A percentile compares a stretch with the other conserved stretches of the same genome.
These are phyloP conservation scores for Rhopalosiphum nymphaeae DNA, from an alignment of 2,888 invertebrate genomes.

Conservation along the genomic window DNA sequence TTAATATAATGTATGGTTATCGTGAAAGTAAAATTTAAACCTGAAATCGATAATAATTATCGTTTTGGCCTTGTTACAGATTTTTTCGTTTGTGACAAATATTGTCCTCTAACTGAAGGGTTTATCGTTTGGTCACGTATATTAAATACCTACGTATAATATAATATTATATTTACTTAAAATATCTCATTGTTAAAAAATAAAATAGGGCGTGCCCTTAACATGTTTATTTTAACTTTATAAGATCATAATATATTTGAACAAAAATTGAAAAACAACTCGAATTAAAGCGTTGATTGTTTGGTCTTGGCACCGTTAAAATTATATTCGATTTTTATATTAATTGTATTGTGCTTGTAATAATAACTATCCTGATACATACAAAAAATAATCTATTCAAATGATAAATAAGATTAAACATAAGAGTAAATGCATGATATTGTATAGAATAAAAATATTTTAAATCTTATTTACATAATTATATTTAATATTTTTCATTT, in stretches of 20 bases:
- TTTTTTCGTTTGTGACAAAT: conserved; percentile 57
- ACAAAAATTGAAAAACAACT: conserved; percentile 13
- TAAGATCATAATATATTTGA: background rate
- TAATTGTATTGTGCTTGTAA: conserved; percentile 19
- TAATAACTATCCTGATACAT: background rate
- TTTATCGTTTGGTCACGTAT: conserved; percentile 60
- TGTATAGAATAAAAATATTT: background rate
- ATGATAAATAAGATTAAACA: background rate
- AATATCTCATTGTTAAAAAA: conserved; percentile 50
- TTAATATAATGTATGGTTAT: background rate
- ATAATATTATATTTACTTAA: conserved; percentile 10
- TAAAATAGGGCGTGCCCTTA: conserved; percentile 53
- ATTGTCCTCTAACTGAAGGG: conserved; percentile 61
- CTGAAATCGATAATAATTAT: conserved; percentile 59
- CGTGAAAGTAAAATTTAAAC: conserved; percentile 63
- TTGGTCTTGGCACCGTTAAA: conserved; percentile 53
- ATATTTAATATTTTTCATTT: background rate
- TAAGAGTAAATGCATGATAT: background rate
- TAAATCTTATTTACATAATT: background rate
- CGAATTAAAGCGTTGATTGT: background rate
- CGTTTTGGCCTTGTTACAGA: conserved; percentile 60
- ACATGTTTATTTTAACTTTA: conserved; percentile 43
- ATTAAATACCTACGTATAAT: conserved; percentile 9
- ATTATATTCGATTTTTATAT: background rate
- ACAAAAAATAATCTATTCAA: background rate